These are phyloP conservation scores for Tiliacea citrago DNA, from an alignment of 2,888 invertebrate species.

Conservation along the genomic window DNA sequence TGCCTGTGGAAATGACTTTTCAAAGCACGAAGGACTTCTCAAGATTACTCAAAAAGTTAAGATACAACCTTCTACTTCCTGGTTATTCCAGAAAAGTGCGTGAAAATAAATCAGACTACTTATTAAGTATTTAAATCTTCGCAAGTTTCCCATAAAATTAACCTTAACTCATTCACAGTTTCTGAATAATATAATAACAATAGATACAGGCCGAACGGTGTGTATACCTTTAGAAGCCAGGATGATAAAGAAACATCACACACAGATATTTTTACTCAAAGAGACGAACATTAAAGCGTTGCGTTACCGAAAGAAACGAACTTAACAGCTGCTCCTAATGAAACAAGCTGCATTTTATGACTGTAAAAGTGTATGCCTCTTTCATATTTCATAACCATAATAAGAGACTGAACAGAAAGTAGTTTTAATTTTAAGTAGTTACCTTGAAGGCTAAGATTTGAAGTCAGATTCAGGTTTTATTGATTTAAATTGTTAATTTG, in stretches of 20 bases:
- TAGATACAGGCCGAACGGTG: slow-evolving; percentile 7
- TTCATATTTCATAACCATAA: slow-evolving; percentile 59
- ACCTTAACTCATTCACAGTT: neutral
- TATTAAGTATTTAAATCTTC: neutral
- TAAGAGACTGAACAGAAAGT: slow-evolving; percentile 60
- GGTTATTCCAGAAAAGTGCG: neutral
- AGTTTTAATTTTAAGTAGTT: slow-evolving; percentile 44
- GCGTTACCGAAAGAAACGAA: slow-evolving; percentile 75
- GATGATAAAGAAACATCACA: slow-evolving; percentile 76
- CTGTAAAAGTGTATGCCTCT: slow-evolving; percentile 58
- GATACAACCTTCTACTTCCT: too few relatives aligned
- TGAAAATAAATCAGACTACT: slow-evolving; percentile 1
- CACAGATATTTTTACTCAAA: slow-evolving; percentile 80
- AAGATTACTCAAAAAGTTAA: neutral
- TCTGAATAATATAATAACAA: neutral
- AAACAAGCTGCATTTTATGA: slow-evolving; percentile 70
- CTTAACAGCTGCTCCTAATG: slow-evolving; percentile 76
- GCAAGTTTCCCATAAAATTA: neutral
- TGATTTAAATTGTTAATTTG: slow-evolving; percentile 20
- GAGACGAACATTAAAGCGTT: slow-evolving; percentile 79
- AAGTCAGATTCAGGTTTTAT: slow-evolving; percentile 35
- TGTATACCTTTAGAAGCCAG: slow-evolving; percentile 38
- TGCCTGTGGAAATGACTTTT: neutral
- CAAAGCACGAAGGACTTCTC: neutral
- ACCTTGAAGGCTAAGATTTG: slow-evolving; percentile 57